Percentiles rank a stretch among this genome's conserved stretches.
Evolutionary conservation across 2,797 vertebrate genomes (phyloP).

Genomic region (Scomberomorus guttatus): DNA sequence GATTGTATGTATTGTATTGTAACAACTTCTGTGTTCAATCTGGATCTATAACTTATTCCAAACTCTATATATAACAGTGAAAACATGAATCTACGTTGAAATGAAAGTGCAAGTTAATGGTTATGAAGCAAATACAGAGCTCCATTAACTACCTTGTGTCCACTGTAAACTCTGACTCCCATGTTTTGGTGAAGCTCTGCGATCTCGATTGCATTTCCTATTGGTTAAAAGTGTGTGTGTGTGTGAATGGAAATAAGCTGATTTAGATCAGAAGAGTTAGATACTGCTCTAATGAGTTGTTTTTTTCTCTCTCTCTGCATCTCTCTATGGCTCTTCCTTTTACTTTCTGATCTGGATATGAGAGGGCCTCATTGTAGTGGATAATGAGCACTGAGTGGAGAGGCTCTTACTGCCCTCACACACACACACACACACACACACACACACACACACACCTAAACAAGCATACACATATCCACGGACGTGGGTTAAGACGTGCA

Average conservation of each 20-base stretch:
- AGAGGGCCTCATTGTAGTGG: conserved; percentile 50
- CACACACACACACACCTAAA: background rate
- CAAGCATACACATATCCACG: conserved; percentile 1
- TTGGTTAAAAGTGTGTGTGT: too few relatives aligned
- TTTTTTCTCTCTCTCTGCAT: conserved; percentile 18
- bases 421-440: conserved; percentile 1
- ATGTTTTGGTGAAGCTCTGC: background rate
- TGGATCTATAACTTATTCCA: background rate
- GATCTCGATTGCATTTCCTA: background rate
- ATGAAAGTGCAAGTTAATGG: background rate
- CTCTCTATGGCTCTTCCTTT: conserved; percentile 11
- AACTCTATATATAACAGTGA: background rate
- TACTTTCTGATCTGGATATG: conserved; percentile 42
- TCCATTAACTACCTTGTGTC: background rate
- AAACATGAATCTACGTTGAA: background rate
- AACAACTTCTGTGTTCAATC: background rate
- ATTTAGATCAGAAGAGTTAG: conserved; percentile 27
- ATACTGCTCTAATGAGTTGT: conserved; percentile 36
- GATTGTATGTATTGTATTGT: too few relatives aligned
- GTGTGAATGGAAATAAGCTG: background rate
- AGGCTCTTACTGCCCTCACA: conserved; percentile 44
- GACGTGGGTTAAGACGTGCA: background rate
- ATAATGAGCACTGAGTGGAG: conserved; percentile 66
- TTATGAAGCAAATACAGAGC: background rate
- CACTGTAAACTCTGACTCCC: background rate